Conservation (phyloP, 1,140 invertebrate genomes). For the Lepidurus packardi region DNA sequence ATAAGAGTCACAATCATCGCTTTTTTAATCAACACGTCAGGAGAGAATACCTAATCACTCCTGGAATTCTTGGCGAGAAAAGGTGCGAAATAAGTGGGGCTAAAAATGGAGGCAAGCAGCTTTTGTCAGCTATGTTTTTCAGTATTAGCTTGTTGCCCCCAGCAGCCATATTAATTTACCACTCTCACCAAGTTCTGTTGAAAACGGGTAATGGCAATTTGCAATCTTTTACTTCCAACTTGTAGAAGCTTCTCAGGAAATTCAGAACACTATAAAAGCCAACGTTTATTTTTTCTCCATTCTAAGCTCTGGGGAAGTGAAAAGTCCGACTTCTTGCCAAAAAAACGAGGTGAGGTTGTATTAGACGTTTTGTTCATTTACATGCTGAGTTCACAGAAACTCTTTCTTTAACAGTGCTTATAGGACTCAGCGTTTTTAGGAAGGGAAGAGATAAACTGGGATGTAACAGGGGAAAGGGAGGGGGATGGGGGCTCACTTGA, state of each 20-base stretch:
- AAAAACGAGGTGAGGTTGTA: neutral
- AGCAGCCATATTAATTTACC: too few species aligned
- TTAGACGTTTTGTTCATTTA: constrained; percentile 1
- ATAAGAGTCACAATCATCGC: neutral
- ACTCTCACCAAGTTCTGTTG: too few species aligned
- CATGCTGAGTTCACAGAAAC: neutral
- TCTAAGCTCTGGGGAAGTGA: too few species aligned
- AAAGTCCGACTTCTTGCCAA: neutral
- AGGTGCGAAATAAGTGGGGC: neutral
- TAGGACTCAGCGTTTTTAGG: neutral
- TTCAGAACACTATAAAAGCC: too few species aligned
- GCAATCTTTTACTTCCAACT: too few species aligned
- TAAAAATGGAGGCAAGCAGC: neutral
- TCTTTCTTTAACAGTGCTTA: neutral
- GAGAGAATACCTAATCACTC: neutral
- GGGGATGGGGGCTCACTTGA: neutral
- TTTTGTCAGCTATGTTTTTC: neutral
- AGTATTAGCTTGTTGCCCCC: too few species aligned
- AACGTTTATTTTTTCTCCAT: too few species aligned
- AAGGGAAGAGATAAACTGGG: neutral
- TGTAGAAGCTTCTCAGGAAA: too few species aligned
- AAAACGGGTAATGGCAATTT: too few species aligned
- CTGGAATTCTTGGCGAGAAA: neutral
- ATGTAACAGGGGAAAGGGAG: neutral
- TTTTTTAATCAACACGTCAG: neutral